A percentile compares a stretch with the other conserved stretches of the same genome.
These are phyloP conservation scores for Semnornis frantzii DNA, from an alignment of 2,113 vertebrate genomes.

Conservation along the genomic window DNA sequence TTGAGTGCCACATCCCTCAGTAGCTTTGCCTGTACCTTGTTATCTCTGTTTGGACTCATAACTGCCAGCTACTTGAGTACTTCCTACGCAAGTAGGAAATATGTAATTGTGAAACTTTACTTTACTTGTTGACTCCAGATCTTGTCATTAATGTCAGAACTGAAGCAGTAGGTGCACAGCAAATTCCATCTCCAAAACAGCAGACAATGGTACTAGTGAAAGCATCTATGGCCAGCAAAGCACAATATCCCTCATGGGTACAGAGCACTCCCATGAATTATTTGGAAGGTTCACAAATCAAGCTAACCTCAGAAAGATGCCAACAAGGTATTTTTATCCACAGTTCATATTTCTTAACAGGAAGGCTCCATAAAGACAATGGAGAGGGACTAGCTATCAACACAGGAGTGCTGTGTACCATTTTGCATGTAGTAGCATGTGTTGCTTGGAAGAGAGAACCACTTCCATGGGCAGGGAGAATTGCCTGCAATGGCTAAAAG, in stretches of 20 bases:
- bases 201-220: not conserved
- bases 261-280: not conserved
- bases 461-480: constrained; percentile 58
- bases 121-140: not conserved
- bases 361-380: constrained; percentile 54
- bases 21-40: not conserved
- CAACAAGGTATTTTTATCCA: constrained; percentile 66
- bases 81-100: not conserved
- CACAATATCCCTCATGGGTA: not conserved
- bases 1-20: not conserved
- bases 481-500: constrained; percentile 56
- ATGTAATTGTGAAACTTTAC: not conserved
- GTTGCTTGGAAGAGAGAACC: constrained; percentile 42
- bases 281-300: not conserved
- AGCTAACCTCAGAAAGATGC: not conserved
- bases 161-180: not conserved
- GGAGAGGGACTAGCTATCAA: not conserved
- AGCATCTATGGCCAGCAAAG: not conserved
- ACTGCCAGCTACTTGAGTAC: not conserved
- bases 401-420: not conserved
- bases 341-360: constrained; percentile 18
- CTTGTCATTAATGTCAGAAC: not conserved
- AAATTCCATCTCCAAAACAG: not conserved
- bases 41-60: not conserved
- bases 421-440: constrained; percentile 32